Evolutionary conservation across 2,113 vertebrate genomes (phyloP).

Genomic region (Lepidothrix coronata): DNA sequence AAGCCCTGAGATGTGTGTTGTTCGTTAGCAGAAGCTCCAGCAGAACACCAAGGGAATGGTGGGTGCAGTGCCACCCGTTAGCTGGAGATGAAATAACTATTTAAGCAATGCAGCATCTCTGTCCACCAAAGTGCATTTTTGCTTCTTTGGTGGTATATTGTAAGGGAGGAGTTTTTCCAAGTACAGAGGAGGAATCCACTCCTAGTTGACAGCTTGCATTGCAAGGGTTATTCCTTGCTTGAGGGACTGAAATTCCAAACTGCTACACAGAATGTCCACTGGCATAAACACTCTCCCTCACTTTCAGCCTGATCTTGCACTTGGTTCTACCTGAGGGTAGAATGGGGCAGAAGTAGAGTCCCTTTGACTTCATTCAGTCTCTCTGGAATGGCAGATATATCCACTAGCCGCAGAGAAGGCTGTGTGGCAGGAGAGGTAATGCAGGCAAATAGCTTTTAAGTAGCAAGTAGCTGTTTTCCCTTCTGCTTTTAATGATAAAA

Average conservation of each 20-base stretch:
- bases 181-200: not conserved
- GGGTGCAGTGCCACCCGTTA: not conserved
- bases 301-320: not conserved
- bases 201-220: not conserved
- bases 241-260: not conserved
- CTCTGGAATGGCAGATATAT: not conserved
- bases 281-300: not conserved
- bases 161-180: not conserved
- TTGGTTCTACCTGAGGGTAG: not conserved
- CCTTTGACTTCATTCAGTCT: not conserved
- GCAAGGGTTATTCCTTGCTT: not conserved
- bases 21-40: constrained; percentile 51
- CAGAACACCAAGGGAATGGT: not conserved
- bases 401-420: not conserved
- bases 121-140: not conserved
- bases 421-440: not conserved
- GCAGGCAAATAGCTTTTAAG: not conserved
- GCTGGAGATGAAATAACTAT: not conserved
- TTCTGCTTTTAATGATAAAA: not conserved
- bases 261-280: not conserved
- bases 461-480: not conserved
- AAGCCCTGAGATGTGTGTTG: constrained; percentile 29
- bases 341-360: not conserved
- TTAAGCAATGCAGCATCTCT: not conserved
- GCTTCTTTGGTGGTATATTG: not conserved